phyloP scores from a whole-genome alignment of 2,888 invertebrate genomes.

The Pseudococcus longispinus region DNA sequence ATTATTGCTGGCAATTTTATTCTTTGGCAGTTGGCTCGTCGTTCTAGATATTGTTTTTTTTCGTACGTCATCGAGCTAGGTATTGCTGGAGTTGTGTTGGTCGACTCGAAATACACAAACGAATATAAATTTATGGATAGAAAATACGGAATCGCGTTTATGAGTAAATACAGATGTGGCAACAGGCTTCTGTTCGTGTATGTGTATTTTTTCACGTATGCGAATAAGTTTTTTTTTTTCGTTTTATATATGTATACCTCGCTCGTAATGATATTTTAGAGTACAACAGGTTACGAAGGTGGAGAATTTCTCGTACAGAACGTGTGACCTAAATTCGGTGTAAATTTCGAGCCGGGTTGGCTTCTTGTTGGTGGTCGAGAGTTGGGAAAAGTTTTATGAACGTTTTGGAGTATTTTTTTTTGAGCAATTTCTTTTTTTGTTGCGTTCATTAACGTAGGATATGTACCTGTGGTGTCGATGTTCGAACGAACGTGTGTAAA shows the following conservation, averaged over 20 bases:
- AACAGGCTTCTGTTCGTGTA: background rate
- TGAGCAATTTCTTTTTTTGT: background rate
- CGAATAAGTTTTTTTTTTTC: background rate
- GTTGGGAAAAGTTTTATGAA: background rate
- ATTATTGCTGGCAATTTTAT: background rate
- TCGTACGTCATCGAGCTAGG: background rate
- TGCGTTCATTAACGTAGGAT: too few species aligned
- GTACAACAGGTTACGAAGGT: slow-evolving; percentile 22
- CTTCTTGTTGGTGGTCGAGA: background rate
- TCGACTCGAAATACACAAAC: background rate
- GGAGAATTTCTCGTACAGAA: background rate
- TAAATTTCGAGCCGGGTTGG: background rate
- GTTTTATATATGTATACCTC: background rate
- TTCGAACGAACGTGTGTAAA: too few species aligned
- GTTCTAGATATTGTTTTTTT: slow-evolving; percentile 11
- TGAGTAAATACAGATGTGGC: slow-evolving; percentile 24
- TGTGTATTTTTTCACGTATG: background rate
- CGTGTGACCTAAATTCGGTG: slow-evolving; percentile 3
- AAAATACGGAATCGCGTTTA: background rate
- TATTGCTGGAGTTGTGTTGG: background rate
- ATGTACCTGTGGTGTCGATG: too few species aligned
- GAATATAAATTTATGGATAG: background rate
- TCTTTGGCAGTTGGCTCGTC: background rate
- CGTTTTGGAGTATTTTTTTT: background rate
- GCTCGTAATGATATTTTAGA: background rate